phyloP scores from a whole-genome alignment of 1,140 invertebrate genomes.

The Brevipalpus yothersi region DNA sequence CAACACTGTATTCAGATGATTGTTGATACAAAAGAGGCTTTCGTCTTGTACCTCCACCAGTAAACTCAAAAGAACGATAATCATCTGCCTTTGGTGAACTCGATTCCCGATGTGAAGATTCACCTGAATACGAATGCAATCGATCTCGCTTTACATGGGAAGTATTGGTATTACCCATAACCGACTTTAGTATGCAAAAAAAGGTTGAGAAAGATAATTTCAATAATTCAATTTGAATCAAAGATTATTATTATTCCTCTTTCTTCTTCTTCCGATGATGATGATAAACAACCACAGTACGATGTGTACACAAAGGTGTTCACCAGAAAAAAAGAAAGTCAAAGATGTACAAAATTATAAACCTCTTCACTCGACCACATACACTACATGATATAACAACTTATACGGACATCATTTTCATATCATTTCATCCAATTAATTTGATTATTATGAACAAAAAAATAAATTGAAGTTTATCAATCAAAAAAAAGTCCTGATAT shows the following conservation, averaged over 20 bases:
- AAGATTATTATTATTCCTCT: background rate
- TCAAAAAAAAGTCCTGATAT: too few relatives aligned
- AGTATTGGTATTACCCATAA: slow-evolving; percentile 7
- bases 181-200: background rate
- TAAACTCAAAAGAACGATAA: slow-evolving; percentile 4
- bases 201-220: too few relatives aligned
- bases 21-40: slow-evolving; percentile 5
- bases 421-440: too few relatives aligned
- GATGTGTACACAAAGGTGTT: too few relatives aligned
- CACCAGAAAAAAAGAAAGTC: too few relatives aligned
- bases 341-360: background rate
- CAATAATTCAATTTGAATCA: background rate
- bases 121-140: slow-evolving; percentile 1
- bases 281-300: background rate
- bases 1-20: slow-evolving; percentile 4
- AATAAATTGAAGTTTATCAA: too few relatives aligned
- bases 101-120: background rate
- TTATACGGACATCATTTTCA: too few relatives aligned
- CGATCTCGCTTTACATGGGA: slow-evolving; percentile 2
- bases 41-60: background rate
- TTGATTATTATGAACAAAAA: too few relatives aligned
- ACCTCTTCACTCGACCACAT: background rate
- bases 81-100: slow-evolving; percentile 1
- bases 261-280: background rate
- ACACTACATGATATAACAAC: too few relatives aligned